Conservation (phyloP, 2,113 vertebrate species). For the Urocolius indicus region DNA sequence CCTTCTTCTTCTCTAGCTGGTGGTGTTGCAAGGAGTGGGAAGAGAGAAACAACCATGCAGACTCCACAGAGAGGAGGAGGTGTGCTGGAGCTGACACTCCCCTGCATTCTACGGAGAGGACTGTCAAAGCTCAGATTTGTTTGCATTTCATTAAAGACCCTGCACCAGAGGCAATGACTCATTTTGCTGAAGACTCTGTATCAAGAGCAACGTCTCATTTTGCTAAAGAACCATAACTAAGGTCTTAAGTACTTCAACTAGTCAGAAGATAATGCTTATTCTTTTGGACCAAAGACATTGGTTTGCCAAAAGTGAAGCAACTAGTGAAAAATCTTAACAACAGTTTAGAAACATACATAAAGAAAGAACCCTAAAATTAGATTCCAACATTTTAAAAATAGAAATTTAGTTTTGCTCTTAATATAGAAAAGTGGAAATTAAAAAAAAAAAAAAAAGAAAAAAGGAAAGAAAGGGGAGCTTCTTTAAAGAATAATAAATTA, state of each 20-base stretch:
- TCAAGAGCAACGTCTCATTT: too few relatives aligned
- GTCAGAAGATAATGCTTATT: neutral
- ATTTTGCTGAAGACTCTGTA: too few relatives aligned
- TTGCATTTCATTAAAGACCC: too few relatives aligned
- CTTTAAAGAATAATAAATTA: neutral
- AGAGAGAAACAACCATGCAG: too few relatives aligned
- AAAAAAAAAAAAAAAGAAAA: neutral
- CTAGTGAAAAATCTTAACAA: neutral
- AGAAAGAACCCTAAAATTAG: accelerated
- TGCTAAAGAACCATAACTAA: neutral
- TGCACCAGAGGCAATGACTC: too few relatives aligned
- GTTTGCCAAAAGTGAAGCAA: neutral
- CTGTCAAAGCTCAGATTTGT: too few relatives aligned
- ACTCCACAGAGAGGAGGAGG: too few relatives aligned
- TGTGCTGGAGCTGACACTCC: too few relatives aligned
- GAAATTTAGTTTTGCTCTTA: neutral
- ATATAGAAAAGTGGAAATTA: neutral
- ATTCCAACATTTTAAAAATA: neutral
- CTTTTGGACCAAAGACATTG: neutral
- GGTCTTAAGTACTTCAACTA: neutral
- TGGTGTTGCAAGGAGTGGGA: too few relatives aligned
- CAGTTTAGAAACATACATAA: neutral
- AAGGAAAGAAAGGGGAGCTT: neutral
- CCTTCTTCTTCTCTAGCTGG: too few relatives aligned
- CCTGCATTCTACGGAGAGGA: too few relatives aligned